Base-by-base conservation (phyloP, 2,113 vertebrate genomes). In the Paralichthys olivaceus region DNA sequence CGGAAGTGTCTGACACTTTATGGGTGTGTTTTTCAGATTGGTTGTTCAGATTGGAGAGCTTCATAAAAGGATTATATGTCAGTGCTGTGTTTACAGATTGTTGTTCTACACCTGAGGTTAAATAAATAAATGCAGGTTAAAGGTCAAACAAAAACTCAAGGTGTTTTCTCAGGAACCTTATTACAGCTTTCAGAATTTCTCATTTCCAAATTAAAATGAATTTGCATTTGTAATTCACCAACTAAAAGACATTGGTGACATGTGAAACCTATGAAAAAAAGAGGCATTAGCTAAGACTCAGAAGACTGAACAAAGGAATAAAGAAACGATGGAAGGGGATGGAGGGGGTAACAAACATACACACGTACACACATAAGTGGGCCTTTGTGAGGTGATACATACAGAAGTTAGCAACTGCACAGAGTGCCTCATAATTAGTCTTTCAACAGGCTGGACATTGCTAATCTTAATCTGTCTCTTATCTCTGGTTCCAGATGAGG, bases 391-490 rank as follows among this genome's bases (percentile, higher is more conserved):
- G 20, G 63, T 73, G 58, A 76, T 72, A 87, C 61, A 77, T 83
- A 69, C n/a, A 65, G 62, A 85, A 84, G 74, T 79, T 74, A 72
- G 58, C 22, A 56, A 83, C 51, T 57, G 61, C n/a, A 0, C 74
- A 37, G 49, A 77, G 64, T 79, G 80, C 65, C 69, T 81, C 61
- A 69, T 87, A 90, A 90, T 91, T 87, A 90, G 65, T 76, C 78
- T 85, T 87, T 91, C 72, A 86, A 85, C 78, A 81, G 84, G 83
- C 80, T 72, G 83, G 76, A 86, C 86, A 67, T 81, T 81, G 75
- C 88, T 89, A 88, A 91, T 91, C 92, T 88, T 80, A 88, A 87
- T 92, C 89, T 82, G 75, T 80, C 75, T 88, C 87, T 91, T 93
- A 93, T 93, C 90, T 87, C 64, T 49, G 57, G 40, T 81, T 84